Percentiles rank a stretch among this genome's conserved stretches.
Conservation (phyloP, 1,140 invertebrate species). For the Lineus longissimus region DNA sequence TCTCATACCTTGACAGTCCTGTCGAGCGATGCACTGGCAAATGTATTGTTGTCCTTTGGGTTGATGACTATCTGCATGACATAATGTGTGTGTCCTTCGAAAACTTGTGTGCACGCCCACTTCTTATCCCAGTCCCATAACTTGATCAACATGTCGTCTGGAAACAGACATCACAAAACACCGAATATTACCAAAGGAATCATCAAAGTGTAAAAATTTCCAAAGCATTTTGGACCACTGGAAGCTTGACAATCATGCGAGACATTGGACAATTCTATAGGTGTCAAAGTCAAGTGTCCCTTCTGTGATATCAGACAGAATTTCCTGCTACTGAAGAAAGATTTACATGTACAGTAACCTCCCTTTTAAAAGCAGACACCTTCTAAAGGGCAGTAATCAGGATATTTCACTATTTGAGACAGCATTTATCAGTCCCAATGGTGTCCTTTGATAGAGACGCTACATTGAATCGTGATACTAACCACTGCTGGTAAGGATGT, state of each 20-base stretch:
- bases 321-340: no score
- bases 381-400: background rate
- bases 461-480: slow-evolving; percentile 36
- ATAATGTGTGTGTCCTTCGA: slow-evolving; percentile 89
- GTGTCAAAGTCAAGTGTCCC: no score
- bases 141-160: slow-evolving; percentile 99
- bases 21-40: slow-evolving; percentile 96
- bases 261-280: background rate
- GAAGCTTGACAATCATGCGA: background rate
- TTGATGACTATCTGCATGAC: slow-evolving; percentile 99
- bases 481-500: slow-evolving; percentile 95
- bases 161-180: slow-evolving; percentile 36
- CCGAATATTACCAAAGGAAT: background rate
- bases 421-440: no score
- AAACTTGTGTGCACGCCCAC: slow-evolving; percentile 93
- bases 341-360: no score
- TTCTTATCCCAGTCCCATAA: slow-evolving; percentile 99
- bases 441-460: no score
- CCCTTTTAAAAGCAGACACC: no score
- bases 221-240: background rate
- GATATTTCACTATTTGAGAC: background rate
- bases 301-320: no score
- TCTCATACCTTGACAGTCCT: slow-evolving; percentile 83
- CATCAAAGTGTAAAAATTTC: background rate
- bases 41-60: slow-evolving; percentile 99